Evolutionary conservation across 2,888 invertebrate species (phyloP), one percentile per base, ranked within the genome.

Genomic region (Odontocolon sp.): DNA sequence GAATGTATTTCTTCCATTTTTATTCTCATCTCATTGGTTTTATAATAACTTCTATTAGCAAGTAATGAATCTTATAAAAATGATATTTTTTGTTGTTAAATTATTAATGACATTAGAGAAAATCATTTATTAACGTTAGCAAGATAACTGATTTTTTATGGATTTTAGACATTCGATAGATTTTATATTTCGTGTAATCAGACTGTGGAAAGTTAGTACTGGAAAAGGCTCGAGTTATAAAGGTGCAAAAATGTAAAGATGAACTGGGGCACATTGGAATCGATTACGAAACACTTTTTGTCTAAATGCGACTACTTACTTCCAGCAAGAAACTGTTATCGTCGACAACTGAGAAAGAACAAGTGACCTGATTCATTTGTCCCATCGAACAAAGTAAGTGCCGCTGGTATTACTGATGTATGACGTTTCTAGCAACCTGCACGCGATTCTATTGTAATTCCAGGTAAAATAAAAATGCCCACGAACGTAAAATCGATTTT

Each of bases 341-440:
- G 56, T 40, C 64, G 47, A 9, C 50, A 11, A 6, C 38, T 38
- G 2, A 3, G 11, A 14, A 56, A n/a, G 11, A 38, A 45, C 54
- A 26, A 33, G 61, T 68, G 68, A 68, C 73, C 73, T 23, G 67
- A 56, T 74, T 74, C 45, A 31, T 63, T 38, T 61, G 54, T 45
- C 9, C 26, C 54, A 36, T 56, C 28, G 73, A 63, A 68, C 45
- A 31, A 45, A 38, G 14, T 67, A 63, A 67, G 45, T 45, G 18
- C 14, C 47, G 36, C 16, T 26, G 26, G 38, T 57, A 45, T 31
- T 45, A 63, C 36, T 38, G 45, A 47, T 26, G 36, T 36, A 59
- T 42, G 47, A n/a, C 47, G 14, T 40, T 33, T 33, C 50, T 50
- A 61, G 18, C 11, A 18, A 45, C 1, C n/a, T 61, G 5, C 18